Evolutionary conservation across 2,797 vertebrate species (phyloP), one percentile per base, ranked within the genome.

Genomic region (Xenopus petersii): DNA sequence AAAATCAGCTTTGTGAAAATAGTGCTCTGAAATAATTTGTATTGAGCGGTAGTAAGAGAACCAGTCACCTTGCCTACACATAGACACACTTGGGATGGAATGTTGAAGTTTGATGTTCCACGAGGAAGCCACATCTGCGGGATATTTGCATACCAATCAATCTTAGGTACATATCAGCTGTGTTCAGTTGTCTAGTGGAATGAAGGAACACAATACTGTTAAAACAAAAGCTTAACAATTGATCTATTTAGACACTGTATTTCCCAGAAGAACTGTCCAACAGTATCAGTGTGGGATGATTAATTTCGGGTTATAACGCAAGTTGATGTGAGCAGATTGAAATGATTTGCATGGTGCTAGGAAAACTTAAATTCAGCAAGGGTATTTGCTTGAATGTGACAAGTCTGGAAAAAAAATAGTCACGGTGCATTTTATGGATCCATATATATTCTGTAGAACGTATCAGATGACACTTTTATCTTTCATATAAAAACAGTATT

Each of bases 71-170:
- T 13, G 12, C 15, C 46, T n/a, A 13, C 7, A n/a, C 49, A 8
- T 10, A 63, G 61, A 26, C 26, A 54, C 48, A 64, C 12, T 47
- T 15, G 5, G 8, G 54, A 58, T 55, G 42, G 71, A 21, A 13
- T 54, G 21, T 36, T 46, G 13, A 64, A 46, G 30, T 16, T 49
- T 33, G 48, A 64, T 69, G 59, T 30, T 59, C 54, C 26, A 26
- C 15, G 58, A 66, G 24, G 15, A 59, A 58, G 36, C 64, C 11
- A 24, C 5, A 4, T 13, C 1, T 61, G 21, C 26, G 12, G 1
- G 30, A 21, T 21, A 67, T 26, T 67, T 67, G 46, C 55, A 66
- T 75, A 36, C 55, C 56, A 67, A 59, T 59, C 56, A 36, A 33
- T 66, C 42, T 56, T 48, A 21, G 16, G 24, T 60, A 42, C 30